These are phyloP conservation scores for Gasterosteus nipponicus DNA, from an alignment of 2,113 vertebrate genomes.

Conservation along the genomic window DNA sequence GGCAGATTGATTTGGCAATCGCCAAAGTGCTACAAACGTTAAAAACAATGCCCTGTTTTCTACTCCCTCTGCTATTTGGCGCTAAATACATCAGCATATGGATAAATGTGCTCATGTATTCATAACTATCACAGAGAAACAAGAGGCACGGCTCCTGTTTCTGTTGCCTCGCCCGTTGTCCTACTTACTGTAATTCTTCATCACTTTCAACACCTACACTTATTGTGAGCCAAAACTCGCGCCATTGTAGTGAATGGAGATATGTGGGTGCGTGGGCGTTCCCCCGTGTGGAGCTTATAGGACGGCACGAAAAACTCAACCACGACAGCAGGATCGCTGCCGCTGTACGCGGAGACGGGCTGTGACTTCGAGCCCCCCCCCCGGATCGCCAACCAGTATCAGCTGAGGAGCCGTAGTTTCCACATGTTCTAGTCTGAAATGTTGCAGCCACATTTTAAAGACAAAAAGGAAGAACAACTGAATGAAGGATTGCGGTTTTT, in stretches of 20 bases:
- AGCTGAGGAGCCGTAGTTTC: not conserved
- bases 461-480: not conserved
- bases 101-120: slow-evolving; percentile 75
- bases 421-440: not conserved
- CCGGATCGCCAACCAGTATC: not conserved
- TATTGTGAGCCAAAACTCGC: slow-evolving; percentile 70
- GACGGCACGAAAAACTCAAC: slow-evolving; percentile 52
- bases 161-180: slow-evolving; percentile 68
- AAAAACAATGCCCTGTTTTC: slow-evolving; percentile 74
- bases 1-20: slow-evolving; percentile 77
- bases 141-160: slow-evolving; percentile 65
- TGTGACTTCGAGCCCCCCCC: not conserved
- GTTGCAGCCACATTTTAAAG: not conserved
- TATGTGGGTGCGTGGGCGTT: slow-evolving; percentile 67
- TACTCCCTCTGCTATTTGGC: slow-evolving; percentile 69
- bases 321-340: slow-evolving; percentile 47
- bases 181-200: slow-evolving; percentile 79
- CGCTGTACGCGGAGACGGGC: slow-evolving; percentile 22
- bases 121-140: slow-evolving; percentile 69
- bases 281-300: slow-evolving; percentile 64
- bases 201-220: slow-evolving; percentile 78
- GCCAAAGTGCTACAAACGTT: slow-evolving; percentile 66
- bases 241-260: slow-evolving; percentile 71
- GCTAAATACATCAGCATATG: slow-evolving; percentile 80
- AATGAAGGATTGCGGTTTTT: not conserved